phyloP scores from a whole-genome alignment of 2,888 invertebrate species.

The Resseliella maxima region DNA sequence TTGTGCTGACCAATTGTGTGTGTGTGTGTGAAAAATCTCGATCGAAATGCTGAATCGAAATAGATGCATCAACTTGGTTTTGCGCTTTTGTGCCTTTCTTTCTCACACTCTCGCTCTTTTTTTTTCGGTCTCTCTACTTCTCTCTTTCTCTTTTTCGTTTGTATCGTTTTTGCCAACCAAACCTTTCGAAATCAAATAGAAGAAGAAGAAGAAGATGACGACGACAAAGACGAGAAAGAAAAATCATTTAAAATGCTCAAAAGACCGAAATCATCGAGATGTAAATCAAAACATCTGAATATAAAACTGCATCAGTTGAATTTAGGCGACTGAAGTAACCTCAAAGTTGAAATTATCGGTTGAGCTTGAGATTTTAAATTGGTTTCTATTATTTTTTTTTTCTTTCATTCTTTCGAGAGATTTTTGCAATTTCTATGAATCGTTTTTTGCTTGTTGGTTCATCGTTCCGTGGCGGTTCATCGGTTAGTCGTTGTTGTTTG shows the following conservation, averaged over 20 bases:
- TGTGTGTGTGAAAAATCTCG: too few species aligned
- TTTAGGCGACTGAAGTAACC: slow-evolving; percentile 9
- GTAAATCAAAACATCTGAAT: slow-evolving; percentile 49
- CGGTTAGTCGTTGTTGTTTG: neutral
- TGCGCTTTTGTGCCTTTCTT: neutral
- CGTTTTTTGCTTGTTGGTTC: neutral
- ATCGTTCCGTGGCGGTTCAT: neutral
- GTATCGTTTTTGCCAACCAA: neutral
- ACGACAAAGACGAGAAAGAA: neutral
- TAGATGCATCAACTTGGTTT: neutral
- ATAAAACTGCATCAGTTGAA: slow-evolving; percentile 1
- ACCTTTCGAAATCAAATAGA: neutral
- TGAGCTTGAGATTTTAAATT: slow-evolving; percentile 7
- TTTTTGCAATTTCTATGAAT: neutral
- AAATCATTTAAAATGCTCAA: neutral
- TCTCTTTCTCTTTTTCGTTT: neutral
- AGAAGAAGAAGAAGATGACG: neutral
- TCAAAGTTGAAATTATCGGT: slow-evolving; percentile 9
- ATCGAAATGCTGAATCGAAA: neutral
- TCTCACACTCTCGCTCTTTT: neutral
- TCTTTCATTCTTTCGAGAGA: neutral
- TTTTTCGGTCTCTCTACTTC: neutral
- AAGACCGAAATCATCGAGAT: neutral
- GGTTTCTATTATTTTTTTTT: neutral
- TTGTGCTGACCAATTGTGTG: too few species aligned